Evolutionary conservation across 2,113 vertebrate genomes (phyloP).

Genomic region (Ammospiza caudacuta): DNA sequence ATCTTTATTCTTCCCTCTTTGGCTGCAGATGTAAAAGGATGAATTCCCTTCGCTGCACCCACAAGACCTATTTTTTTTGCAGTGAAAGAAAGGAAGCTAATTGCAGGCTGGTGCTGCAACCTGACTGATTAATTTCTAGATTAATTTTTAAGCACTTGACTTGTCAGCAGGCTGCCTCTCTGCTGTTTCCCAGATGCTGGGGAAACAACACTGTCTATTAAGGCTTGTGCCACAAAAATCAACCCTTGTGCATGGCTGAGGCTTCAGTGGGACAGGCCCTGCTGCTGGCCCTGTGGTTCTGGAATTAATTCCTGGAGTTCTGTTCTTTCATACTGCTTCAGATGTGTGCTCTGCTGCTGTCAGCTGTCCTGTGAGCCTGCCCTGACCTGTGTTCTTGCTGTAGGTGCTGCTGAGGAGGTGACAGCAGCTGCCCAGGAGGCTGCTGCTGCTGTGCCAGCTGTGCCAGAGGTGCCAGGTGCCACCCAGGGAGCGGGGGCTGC

Average conservation of each 20-base stretch:
- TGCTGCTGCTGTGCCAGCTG: background rate
- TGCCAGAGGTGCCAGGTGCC: background rate
- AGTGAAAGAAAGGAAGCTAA: background rate
- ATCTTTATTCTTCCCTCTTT: background rate
- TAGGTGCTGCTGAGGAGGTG: conserved; percentile 60
- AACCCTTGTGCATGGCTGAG: background rate
- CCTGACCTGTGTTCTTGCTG: background rate
- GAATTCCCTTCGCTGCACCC: background rate
- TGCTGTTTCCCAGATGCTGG: background rate
- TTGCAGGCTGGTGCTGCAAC: background rate
- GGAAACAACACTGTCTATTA: background rate
- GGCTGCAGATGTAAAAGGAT: background rate
- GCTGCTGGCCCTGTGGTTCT: background rate
- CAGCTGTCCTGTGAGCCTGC: background rate
- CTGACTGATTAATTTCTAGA: conserved; percentile 19
- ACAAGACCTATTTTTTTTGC: background rate
- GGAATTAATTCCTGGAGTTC: accelerated
- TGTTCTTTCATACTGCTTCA: background rate
- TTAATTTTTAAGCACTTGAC: conserved; percentile 47
- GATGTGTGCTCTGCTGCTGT: background rate
- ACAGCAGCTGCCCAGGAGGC: conserved; percentile 19
- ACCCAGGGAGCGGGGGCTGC: background rate
- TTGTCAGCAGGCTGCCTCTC: conserved; percentile 34
- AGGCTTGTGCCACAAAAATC: background rate
- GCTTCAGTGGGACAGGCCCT: background rate